Evolutionary conservation across 1,140 invertebrate genomes (phyloP).

Genomic region (Leptoteleia sp.): DNA sequence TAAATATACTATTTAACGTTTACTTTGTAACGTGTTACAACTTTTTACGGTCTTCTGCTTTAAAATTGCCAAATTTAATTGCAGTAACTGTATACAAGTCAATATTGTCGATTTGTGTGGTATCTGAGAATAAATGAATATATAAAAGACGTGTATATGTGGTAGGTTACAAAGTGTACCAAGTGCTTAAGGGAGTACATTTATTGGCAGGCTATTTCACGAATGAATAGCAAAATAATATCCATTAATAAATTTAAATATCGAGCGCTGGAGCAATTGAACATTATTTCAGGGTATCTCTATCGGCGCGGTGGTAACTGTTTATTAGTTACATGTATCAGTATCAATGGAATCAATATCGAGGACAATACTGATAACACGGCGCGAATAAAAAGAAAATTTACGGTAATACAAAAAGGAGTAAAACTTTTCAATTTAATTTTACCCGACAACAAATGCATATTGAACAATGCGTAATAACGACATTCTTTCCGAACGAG

Average conservation of each 20-base stretch:
- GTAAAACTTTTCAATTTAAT: neutral
- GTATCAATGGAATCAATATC: slow-evolving; percentile 10
- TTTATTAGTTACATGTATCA: slow-evolving; percentile 7
- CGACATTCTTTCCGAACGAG: too few species aligned
- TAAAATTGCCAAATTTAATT: too few species aligned
- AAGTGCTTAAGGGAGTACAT: neutral
- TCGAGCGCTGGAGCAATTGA: neutral
- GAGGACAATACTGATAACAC: neutral
- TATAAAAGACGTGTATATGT: too few species aligned
- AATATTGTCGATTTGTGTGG: too few species aligned
- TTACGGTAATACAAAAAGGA: neutral
- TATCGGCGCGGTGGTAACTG: neutral
- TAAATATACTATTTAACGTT: too few species aligned
- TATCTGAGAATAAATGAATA: too few species aligned
- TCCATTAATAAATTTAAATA: neutral
- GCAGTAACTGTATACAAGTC: too few species aligned
- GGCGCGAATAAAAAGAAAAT: neutral
- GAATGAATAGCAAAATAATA: neutral
- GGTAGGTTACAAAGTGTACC: neutral
- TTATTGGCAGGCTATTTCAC: neutral
- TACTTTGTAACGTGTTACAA: too few species aligned
- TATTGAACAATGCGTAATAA: slow-evolving; percentile 1
- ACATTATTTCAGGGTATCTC: neutral
- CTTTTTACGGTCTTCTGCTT: too few species aligned
- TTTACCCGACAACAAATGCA: neutral